Base-by-base conservation (phyloP, 2,797 vertebrate genomes). In the Eurystomus glaucurus region DNA sequence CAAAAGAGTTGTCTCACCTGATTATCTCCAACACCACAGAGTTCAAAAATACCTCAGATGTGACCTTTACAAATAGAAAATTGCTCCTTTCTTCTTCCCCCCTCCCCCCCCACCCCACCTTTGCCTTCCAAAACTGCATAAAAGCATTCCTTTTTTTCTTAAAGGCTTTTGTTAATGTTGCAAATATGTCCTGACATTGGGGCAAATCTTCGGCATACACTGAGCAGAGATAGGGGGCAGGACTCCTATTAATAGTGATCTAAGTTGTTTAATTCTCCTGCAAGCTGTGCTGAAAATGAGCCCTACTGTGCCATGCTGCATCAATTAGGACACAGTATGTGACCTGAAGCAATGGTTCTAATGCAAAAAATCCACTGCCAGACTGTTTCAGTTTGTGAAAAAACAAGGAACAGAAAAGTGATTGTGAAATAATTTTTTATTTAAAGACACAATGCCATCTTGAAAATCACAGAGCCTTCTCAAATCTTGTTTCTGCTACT, bases 241-340 rank as follows among this genome's bases (percentile, higher is more conserved):
- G 71, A 52, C 51, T 85, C 33, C 45, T 82, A 46, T 68, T 87
- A 96, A 72, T 26, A 68, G 60, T 76, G 77, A 90, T 85, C 66
- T 74, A 86, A 87, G 39, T 66, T 20, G 0, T 65, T 88, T 79
- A 77, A 82, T 80, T 96, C 70, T 91, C 77, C 80, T 87, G 41
- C 74, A 93, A 94, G 90, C 90, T 96, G 85, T 77, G 80, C 51
- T 96, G 88, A 92, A 93, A 95, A 95, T 74, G 70, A 96, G 37
- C 55, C 88, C 33, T 90, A 66, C 37, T 85, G 83, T 85, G 92
- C 55, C 74, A 87, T 61, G 31, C 81, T 5, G 9, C 74, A 87
- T 94, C 85, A 96, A 86, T 83, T 89, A 94, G 23, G 66, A 61
- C 33, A 60, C 58, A 80, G 48, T 52, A 18, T 50, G n/a, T 88